Base-by-base conservation (phyloP, 2,888 invertebrate genomes). In the Agriopis marginaria region DNA sequence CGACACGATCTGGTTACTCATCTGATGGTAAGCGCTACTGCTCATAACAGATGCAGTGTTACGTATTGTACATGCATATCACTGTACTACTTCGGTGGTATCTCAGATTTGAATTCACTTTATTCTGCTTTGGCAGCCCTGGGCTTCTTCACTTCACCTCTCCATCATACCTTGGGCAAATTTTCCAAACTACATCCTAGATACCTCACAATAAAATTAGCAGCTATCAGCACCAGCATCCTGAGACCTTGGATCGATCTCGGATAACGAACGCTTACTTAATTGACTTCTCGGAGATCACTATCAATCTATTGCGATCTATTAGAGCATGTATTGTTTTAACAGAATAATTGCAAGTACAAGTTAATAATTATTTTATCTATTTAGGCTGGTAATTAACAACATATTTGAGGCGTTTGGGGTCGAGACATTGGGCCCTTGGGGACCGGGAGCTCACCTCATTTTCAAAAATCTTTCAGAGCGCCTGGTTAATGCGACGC, bases 211-310 rank as follows among this genome's bases (percentile, higher is more conserved):
- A 74, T 71, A 66, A 71, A 73, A 71, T 73, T 70, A 66, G 63
- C 58, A 59, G 60, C 69, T 70, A 68, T 66, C 65, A 63, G 63
- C 71, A 70, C n/a, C 62, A 62, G 62, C 44, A 62, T 76, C 76
- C 73, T 74, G 59, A 7, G 68, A 66, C 75, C 77, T 77, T 75
- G 73, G 69, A 70, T 68, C 32, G 40, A 66, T 64, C 63, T 55
- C 56, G 51, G 72, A 70, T 67, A 66, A 56, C 42, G 47, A 66
- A 65, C 63, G 63, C 61, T 68, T 60, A 65, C 44, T 67, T 69
- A 72, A 71, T 68, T 65, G 44, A 77, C 77, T 75, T 80, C 82
- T 79, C 79, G 63, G 63, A 77, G 75, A 77, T 79, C 74, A 42
- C 44, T 63, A 70, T 70, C 70, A 17, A 66, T 66, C 55, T 66